These are phyloP conservation scores for Sinosuthora webbiana DNA, from an alignment of 2,113 vertebrate genomes.

Conservation along the genomic window DNA sequence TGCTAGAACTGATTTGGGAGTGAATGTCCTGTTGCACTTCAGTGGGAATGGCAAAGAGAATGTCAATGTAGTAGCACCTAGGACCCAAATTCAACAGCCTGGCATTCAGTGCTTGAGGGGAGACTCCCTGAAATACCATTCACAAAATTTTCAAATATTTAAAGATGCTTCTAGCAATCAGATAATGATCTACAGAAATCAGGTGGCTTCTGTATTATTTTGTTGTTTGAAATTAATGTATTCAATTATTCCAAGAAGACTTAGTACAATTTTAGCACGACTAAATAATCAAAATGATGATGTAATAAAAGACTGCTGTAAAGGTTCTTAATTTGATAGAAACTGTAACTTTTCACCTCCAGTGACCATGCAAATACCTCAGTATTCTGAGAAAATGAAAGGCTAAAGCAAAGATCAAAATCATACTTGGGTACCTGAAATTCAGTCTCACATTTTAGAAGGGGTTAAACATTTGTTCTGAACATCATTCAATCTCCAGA, in stretches of 20 bases:
- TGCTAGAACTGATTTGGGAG: neutral
- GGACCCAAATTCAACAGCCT: neutral
- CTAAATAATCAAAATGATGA: neutral
- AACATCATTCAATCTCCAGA: neutral
- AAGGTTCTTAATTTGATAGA: neutral
- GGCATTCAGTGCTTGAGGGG: neutral
- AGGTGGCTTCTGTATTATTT: neutral
- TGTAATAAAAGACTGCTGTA: neutral
- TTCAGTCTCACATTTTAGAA: neutral
- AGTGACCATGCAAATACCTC: neutral
- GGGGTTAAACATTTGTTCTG: neutral
- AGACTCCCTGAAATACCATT: neutral
- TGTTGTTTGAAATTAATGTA: neutral
- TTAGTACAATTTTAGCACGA: neutral
- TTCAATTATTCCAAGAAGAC: neutral
- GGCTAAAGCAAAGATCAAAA: neutral
- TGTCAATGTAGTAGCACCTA: fast-evolving
- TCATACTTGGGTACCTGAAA: neutral
- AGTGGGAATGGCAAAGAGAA: neutral
- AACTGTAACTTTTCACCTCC: neutral
- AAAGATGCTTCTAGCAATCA: neutral
- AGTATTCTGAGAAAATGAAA: neutral
- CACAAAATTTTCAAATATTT: neutral
- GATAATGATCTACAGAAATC: neutral
- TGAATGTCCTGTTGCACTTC: neutral